These are phyloP conservation scores for Channa maculata DNA, from an alignment of 2,113 vertebrate genomes.

Conservation along the genomic window DNA sequence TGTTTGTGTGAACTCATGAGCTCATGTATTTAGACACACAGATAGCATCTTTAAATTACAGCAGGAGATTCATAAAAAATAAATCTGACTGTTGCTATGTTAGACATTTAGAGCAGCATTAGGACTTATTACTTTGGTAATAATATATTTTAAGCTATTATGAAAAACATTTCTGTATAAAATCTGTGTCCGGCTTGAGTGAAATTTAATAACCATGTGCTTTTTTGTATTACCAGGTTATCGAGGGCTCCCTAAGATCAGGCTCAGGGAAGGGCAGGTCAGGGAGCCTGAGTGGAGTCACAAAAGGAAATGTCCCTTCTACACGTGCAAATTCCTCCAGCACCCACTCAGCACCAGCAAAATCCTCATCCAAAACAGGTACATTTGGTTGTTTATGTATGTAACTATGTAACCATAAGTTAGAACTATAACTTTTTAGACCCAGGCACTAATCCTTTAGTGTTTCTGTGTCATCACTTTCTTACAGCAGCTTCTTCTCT, in stretches of 20 bases:
- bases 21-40: background rate
- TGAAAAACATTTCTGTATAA: no score
- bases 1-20: background rate
- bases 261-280: constrained; percentile 75
- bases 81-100: no score
- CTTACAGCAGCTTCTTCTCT: background rate
- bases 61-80: no score
- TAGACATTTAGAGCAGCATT: no score
- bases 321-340: constrained; percentile 57
- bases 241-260: constrained; percentile 46
- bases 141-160: no score
- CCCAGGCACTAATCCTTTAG: background rate
- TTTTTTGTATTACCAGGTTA: constrained; percentile 39
- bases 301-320: constrained; percentile 55
- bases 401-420: no score
- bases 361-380: constrained; percentile 55
- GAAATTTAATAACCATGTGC: background rate
- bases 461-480: rapidly evolving
- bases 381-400: background rate
- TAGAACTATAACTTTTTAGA: background rate
- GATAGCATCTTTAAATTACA: no score
- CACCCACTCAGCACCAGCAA: constrained; percentile 52
- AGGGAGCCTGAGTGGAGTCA: constrained; percentile 40
- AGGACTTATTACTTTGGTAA: no score
- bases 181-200: background rate